Base-by-base conservation (phyloP, 2,888 invertebrate species). In the Aleiodes alternator region DNA sequence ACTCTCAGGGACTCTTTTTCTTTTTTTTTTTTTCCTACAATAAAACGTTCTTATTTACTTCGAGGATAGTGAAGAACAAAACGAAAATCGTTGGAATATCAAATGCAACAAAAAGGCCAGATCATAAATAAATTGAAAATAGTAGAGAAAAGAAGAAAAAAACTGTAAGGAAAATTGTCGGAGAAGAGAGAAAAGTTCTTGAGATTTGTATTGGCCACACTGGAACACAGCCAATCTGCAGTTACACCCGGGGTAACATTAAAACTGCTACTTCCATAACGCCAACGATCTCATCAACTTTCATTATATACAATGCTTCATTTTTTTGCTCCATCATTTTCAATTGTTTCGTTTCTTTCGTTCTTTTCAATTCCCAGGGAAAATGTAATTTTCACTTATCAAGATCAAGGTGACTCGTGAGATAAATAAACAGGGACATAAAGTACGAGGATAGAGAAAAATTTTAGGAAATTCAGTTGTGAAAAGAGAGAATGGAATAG, bases 251-350 rank as follows among this genome's bases (percentile, higher is more conserved):
- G 64, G 12, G 43, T 9, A 16, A 48, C 48, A 64, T 64, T 64
- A 64, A 64, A 64, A 64, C 64, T 23, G 16, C 48, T 64, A 48
- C 64, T 64, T 43, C 11, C 23, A 43, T 16, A 38, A 43, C 64
- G 64, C 43, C 64, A 64, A 64, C 64, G 48, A 64, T 64, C 48
- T 12, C 64, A 64, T 64, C 64, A 64, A 64, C 64, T 64, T 64
- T 64, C 48, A 64, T 64, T 64, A 23, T 48, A 29, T 16, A 16
- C 43, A 48, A 64, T 43, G 64, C 23, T 23, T 43, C 43, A 64
- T 48, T 16, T 14, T 64, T 16, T 48, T 55, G 5, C 16, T n/a
- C 8, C 5, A 14, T 14, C 5, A 53, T 9, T 53, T 53, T 53
- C 55, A 55, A 55, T 55, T 55, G 16, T 55, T 55, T 55, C n/a